Conservation (phyloP, 2,113 vertebrate genomes). For the Suricata suricatta region DNA sequence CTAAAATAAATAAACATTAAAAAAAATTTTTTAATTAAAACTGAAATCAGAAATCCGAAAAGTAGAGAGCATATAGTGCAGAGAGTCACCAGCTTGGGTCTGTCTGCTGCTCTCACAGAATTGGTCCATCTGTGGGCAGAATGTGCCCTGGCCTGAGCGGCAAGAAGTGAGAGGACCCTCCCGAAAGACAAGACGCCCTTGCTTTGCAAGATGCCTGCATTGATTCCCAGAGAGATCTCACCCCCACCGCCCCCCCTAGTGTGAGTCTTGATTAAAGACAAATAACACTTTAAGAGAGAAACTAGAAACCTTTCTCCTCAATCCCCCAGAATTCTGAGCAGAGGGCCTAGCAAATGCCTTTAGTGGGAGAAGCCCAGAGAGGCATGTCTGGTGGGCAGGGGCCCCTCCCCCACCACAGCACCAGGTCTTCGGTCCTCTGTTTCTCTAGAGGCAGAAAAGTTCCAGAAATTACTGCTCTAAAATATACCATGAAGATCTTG, state of each 20-base stretch:
- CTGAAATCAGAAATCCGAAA: neutral
- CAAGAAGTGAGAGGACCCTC: neutral
- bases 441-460: neutral
- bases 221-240: neutral
- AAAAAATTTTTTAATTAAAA: neutral
- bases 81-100: neutral
- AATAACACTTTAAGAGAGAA: neutral
- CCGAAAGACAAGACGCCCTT: too few relatives aligned
- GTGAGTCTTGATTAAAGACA: neutral
- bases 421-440: neutral
- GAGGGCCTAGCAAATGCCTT: neutral
- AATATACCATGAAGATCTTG: neutral
- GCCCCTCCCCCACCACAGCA: too few relatives aligned
- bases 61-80: neutral
- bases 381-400: neutral
- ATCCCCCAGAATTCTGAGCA: neutral
- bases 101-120: neutral
- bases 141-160: neutral
- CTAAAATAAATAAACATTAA: too few relatives aligned
- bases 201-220: neutral
- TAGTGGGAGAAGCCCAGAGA: neutral
- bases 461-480: neutral
- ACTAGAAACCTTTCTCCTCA: neutral
- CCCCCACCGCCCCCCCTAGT: too few relatives aligned
- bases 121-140: neutral